Evolutionary conservation across 2,888 invertebrate genomes (phyloP).

Genomic region (Pherbina coryleti): DNA sequence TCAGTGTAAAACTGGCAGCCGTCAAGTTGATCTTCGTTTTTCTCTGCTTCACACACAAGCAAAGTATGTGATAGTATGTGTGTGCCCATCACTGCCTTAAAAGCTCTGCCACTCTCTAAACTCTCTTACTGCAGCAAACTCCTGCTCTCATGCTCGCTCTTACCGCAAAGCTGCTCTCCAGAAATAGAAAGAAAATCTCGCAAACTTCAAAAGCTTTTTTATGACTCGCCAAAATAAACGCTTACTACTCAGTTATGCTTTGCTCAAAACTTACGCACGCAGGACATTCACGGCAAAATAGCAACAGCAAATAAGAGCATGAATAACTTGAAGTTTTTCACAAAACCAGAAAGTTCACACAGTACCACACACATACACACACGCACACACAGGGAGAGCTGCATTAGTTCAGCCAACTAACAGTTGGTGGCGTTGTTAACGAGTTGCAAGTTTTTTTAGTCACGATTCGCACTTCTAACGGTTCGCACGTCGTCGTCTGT

Average conservation of each 20-base stretch:
- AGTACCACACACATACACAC: neutral
- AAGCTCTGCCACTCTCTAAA: no score
- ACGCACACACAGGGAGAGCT: slow-evolving; percentile 7
- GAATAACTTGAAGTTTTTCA: neutral
- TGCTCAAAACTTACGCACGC: neutral
- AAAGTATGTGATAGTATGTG: no score
- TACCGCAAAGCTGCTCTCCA: neutral
- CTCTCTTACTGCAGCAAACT: neutral
- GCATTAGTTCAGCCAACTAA: slow-evolving; percentile 48
- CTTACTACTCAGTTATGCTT: neutral
- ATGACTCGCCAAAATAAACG: neutral
- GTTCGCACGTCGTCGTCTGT: slow-evolving; percentile 58
- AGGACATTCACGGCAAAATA: slow-evolving; percentile 3
- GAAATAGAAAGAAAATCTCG: neutral
- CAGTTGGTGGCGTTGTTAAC: slow-evolving; percentile 56
- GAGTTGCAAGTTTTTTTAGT: slow-evolving; percentile 60
- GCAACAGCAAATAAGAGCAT: neutral
- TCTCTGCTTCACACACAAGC: no score
- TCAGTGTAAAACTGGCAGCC: no score
- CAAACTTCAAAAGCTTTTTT: neutral
- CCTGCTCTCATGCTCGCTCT: neutral
- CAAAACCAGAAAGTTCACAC: slow-evolving; percentile 8
- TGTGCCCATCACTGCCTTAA: no score
- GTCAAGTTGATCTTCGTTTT: no score
- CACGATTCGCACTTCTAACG: slow-evolving; percentile 59